Base-by-base conservation (phyloP, 30 jellyfish, hydroid and myxozoan species). In the Hydractinia echinata region DNA sequence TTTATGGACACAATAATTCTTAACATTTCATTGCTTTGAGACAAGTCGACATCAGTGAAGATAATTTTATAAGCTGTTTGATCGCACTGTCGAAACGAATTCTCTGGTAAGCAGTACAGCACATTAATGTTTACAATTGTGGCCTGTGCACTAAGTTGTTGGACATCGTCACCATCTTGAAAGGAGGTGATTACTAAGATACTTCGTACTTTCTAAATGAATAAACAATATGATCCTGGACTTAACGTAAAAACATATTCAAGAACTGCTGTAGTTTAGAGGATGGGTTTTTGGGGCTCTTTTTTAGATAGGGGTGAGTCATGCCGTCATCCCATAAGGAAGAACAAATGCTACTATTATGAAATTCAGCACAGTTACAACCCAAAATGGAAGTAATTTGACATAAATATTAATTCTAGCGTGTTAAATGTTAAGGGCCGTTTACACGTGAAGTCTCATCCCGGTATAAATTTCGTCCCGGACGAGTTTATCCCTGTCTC, bases 51-150 rank as follows among this genome's bases (percentile, higher is more conserved):
- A 62, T 88, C 96, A 16, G 86, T 51, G 62, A 88, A 54, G 72
- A 88, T 88, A 68, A 88, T 80, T 54, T 53, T 56, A 77, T 73
- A 88, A 8, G 76, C 19, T 5, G 54, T 62, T 6, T 73, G 10
- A 39, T 83, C 39, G 7, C 93, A 72, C 13, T 74, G 77, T 16
- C 85, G 86, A 8, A 53, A 83, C 6, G 96, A 89, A 30, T 83
- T 62, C 21, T 88, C 96, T 4, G 96, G 96, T 54, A 76, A 78
- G 81, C 89, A 88, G 61, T 88, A 89, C 10, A 53, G 61, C 15
- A 83, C 86, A 8, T 82, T 86, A 54, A 76, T 19, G 48, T 83
- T 70, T 52, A 73, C 30, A 20, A 66, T 19, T 54, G 61, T 82
- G 50, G 96, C 89, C 61, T 71, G 88, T 72, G 84, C 84, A 10